Evolutionary conservation across 2,888 invertebrate genomes (phyloP), one percentile per base, ranked within the genome.

Genomic region (Phlogophora meticulosa): DNA sequence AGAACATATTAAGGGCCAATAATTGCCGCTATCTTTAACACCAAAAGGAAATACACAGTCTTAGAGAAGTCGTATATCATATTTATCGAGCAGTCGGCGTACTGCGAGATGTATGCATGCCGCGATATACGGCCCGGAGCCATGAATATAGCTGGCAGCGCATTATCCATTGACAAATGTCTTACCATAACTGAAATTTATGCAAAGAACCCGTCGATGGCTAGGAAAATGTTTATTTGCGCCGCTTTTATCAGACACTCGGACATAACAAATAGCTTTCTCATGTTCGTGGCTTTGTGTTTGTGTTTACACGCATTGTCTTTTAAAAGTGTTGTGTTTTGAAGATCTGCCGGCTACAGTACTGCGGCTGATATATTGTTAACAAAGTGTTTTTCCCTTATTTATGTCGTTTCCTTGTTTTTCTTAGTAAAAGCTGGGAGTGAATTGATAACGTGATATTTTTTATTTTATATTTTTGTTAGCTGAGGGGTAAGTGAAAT

Each of bases 151-250:
- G 82, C 80, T 71, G 48, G 51, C 62, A 62, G 75, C 78, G 82
- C 84, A 85, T 87, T 87, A 84, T 82, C 79, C 83, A 73, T 83
- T 87, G 88, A 89, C 88, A 88, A 89, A 88, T 89, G 88, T 85
- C 78, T 85, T 80, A 72, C 83, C 83, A 87, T 87, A 88, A 87
- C 84, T 81, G 77, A 76, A 85, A 87, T 85, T 77, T 85, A 87
- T 87, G 84, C 83, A 87, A 86, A 87, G 76, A 78, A 74, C 75
- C 78, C 78, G 76, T 74, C 80, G 82, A 82, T 80, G 80, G 72
- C 46, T 55, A 63, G 76, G 49, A 72, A 78, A 85, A 87, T 87
- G 82, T 87, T 84, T 87, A 88, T 88, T 83, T 83, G 77, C 68
- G 65, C 48, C 78, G 65, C 82, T 83, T 81, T 76, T 80, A 79